Percentiles rank a stretch among this genome's conserved stretches.
These are phyloP conservation scores for Cheilosia urbana DNA, from an alignment of 2,888 invertebrate species.

Conservation along the genomic window DNA sequence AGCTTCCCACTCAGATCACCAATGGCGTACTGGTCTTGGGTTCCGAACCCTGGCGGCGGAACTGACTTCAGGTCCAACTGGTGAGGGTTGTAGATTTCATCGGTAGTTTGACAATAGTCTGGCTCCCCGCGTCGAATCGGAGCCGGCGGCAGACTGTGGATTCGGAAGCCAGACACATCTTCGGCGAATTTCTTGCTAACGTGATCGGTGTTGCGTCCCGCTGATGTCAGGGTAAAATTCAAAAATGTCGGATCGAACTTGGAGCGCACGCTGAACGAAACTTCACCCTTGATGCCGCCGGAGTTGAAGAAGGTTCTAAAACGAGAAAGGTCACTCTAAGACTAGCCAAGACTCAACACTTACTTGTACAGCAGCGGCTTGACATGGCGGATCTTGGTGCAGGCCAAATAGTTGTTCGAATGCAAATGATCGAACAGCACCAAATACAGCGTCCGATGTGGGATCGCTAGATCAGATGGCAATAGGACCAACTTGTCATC, in stretches of 20 bases:
- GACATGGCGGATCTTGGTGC: conserved; percentile 90
- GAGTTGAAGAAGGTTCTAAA: conserved; percentile 89
- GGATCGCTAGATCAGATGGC: conserved; percentile 90
- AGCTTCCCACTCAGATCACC: conserved; percentile 96
- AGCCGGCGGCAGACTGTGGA: conserved; percentile 89
- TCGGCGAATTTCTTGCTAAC: conserved; percentile 90
- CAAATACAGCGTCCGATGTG: conserved; percentile 90
- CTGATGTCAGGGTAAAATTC: conserved; percentile 88
- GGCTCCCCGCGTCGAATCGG: conserved; percentile 84
- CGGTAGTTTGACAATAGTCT: conserved; percentile 88
- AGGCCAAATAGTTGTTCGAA: conserved; percentile 90
- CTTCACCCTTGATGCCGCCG: conserved; percentile 91
- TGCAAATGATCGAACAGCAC: conserved; percentile 92
- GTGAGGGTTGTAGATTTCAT: conserved; percentile 91
- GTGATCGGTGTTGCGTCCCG: conserved; percentile 87
- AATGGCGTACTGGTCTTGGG: conserved; percentile 94
- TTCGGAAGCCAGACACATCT: conserved; percentile 89
- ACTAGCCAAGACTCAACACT: conserved; percentile 80
- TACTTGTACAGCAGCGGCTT: conserved; percentile 89
- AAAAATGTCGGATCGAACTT: conserved; percentile 93
- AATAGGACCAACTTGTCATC: conserved; percentile 89
- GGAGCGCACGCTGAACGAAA: conserved; percentile 91
- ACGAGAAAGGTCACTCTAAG: conserved; percentile 17
- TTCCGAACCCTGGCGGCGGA: conserved; percentile 89
- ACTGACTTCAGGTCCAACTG: conserved; percentile 85